Evolutionary conservation across 2,797 vertebrate species (phyloP), one percentile per base, ranked within the genome.

Genomic region (Euthynnus affinis): DNA sequence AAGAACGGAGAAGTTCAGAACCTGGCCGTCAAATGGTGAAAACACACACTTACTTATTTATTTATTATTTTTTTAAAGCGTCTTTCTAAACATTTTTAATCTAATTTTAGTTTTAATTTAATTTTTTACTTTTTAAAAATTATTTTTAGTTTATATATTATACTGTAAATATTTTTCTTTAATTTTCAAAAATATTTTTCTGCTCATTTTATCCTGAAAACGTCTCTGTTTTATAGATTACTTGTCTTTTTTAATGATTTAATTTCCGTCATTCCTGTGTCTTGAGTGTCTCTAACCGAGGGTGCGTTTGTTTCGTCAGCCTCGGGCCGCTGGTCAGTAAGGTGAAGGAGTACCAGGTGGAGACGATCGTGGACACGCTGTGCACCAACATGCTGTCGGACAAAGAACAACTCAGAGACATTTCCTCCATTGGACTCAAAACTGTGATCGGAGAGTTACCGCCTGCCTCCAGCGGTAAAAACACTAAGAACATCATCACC

Each of bases 321-420:
- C 95, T 99, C 84, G 98, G 98, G 1, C 98, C 98, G 10, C 96
- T 99, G 92, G 98, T 99, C 88, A 99, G 98, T 90, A 99, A 99
- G 93, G 98, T 99, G 89, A 99, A 99, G 94, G 98, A 99, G 93
- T 99, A 99, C 92, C 98, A 99, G 94, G 98, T 99, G 81, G 98
- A 99, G 91, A 99, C 98, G 4, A 99, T 99, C 89, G 98, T 99
- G 85, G 98, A 99, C 93, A 99, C 98, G 0, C 95, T 99, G 80
- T 99, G 98, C 93, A 99, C 98, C 88, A 99, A 99, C 93, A 99
- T 99, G 98, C 96, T 99, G 91, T 99, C 98, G 20, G 98, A 99
- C 94, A 99, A 99, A 91, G 98, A 99, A 48, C 98, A 99, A 76
- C 96, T 99, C 58, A 92, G 98, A 87, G 98, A 99, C 91, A 99